These are phyloP conservation scores for Morone saxatilis DNA, from an alignment of 2,113 vertebrate species.

Conservation along the genomic window DNA sequence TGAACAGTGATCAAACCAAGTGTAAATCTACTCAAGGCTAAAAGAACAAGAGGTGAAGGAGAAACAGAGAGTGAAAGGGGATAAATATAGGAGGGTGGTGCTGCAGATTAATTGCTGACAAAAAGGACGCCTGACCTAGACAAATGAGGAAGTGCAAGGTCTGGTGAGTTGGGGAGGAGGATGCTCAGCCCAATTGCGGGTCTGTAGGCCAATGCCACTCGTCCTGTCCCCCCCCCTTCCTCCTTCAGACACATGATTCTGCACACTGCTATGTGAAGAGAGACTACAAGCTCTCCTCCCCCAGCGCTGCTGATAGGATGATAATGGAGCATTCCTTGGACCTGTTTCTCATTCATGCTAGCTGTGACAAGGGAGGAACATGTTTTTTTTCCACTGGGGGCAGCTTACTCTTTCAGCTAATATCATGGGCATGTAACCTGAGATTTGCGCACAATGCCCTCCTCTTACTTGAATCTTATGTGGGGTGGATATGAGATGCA, in stretches of 20 bases:
- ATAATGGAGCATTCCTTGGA: slow-evolving; percentile 80
- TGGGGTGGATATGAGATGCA: slow-evolving; percentile 56
- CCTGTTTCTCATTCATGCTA: slow-evolving; percentile 79
- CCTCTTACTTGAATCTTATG: slow-evolving; percentile 62
- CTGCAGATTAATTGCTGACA: slow-evolving; percentile 84
- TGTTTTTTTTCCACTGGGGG: slow-evolving; percentile 63
- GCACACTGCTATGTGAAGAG: slow-evolving; percentile 60
- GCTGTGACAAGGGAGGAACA: slow-evolving; percentile 77
- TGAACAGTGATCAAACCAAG: slow-evolving; percentile 66
- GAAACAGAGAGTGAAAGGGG: slow-evolving; percentile 71
- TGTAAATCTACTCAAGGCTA: slow-evolving; percentile 76
- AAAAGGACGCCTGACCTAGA: slow-evolving; percentile 81
- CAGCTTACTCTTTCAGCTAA: slow-evolving; percentile 61
- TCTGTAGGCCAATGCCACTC: slow-evolving; percentile 70
- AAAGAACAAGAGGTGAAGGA: slow-evolving; percentile 78
- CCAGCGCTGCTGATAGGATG: slow-evolving; percentile 77
- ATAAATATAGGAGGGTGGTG: slow-evolving; percentile 74
- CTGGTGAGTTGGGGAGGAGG: slow-evolving; percentile 69
- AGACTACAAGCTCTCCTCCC: slow-evolving; percentile 72
- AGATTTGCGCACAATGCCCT: slow-evolving; percentile 60
- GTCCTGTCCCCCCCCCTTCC: not conserved
- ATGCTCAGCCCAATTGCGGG: slow-evolving; percentile 64
- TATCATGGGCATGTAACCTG: slow-evolving; percentile 74
- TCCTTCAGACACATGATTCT: slow-evolving; percentile 72
- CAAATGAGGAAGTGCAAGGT: slow-evolving; percentile 81